These are phyloP conservation scores for Danio choprae DNA, from an alignment of 2,797 vertebrate species.

Conservation along the genomic window DNA sequence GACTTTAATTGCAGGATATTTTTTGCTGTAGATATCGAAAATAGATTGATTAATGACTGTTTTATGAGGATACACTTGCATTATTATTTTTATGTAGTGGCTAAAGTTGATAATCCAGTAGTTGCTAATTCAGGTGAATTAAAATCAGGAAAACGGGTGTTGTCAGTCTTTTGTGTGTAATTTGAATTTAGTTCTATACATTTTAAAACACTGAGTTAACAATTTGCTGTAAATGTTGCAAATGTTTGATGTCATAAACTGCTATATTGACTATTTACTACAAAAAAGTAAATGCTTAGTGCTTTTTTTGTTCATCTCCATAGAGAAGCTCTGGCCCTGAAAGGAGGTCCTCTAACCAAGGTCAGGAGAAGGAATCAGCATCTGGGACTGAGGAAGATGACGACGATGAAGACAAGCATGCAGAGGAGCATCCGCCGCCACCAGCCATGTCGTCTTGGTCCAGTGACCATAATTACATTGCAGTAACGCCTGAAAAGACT, in stretches of 20 bases:
- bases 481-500: constrained; percentile 98
- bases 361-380: constrained; percentile 50
- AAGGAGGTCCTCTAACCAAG: constrained; percentile 66
- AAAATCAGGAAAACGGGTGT: background rate
- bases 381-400: constrained; percentile 69
- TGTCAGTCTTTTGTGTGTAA: background rate
- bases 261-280: too few relatives aligned
- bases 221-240: background rate
- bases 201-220: background rate
- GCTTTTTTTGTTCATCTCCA: background rate
- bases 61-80: background rate
- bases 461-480: constrained; percentile 99
- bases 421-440: constrained; percentile 77
- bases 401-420: constrained; percentile 74
- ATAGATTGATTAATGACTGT: background rate
- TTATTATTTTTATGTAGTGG: background rate
- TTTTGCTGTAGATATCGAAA: background rate
- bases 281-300: background rate
- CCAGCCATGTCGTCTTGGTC: constrained; percentile 94
- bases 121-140: constrained; percentile 7
- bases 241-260: background rate
- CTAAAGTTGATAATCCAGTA: background rate
- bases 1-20: background rate
- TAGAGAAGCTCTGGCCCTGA: constrained; percentile 75
- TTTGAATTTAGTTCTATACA: too few relatives aligned